These are phyloP conservation scores for Eupithecia insigniata DNA, from an alignment of 2,888 invertebrate species.

Conservation along the genomic window DNA sequence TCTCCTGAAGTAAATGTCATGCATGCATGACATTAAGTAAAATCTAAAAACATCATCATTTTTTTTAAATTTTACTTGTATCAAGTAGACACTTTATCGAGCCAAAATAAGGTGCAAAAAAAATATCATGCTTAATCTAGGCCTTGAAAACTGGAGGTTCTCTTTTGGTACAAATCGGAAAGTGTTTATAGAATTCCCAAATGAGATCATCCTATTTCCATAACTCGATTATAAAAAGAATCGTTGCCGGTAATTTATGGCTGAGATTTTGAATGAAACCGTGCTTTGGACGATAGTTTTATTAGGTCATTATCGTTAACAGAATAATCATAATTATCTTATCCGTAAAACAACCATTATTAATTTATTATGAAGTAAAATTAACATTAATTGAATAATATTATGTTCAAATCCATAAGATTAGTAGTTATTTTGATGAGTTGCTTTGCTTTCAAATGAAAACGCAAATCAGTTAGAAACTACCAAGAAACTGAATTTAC, in stretches of 20 bases:
- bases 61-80: neutral
- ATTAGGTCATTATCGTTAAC: conserved; percentile 23
- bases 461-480: neutral
- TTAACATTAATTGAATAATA: conserved; percentile 11
- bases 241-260: conserved; percentile 30
- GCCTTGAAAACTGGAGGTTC: conserved; percentile 1
- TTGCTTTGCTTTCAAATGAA: neutral
- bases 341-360: conserved; percentile 19
- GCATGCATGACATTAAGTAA: no score
- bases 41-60: no score
- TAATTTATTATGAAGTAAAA: conserved; percentile 20
- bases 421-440: conserved; percentile 2
- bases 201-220: conserved; percentile 47
- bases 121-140: neutral
- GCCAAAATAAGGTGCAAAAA: neutral
- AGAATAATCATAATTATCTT: conserved; percentile 21
- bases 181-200: conserved; percentile 36
- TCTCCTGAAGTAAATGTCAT: neutral
- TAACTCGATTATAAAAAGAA: conserved; percentile 34
- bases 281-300: conserved; percentile 22
- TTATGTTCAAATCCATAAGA: conserved; percentile 1
- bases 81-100: neutral
- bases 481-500: neutral
- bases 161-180: conserved; percentile 3
- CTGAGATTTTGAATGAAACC: conserved; percentile 38